These are phyloP conservation scores for Tethya wilhelma DNA, from an alignment of 37 sponge, comb jelly and placozoan genomes.

Conservation along the genomic window DNA sequence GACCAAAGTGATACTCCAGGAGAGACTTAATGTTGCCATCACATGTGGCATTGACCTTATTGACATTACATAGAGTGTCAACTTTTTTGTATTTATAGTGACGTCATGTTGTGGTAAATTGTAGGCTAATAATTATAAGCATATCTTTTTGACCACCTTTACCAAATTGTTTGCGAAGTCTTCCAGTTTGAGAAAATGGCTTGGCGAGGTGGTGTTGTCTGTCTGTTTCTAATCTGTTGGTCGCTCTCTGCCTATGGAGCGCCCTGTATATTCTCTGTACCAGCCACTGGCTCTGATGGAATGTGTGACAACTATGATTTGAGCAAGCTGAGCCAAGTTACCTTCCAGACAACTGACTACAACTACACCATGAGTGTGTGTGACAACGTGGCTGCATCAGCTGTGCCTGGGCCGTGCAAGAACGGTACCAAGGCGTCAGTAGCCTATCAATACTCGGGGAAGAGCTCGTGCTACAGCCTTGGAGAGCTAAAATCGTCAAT, in stretches of 20 bases:
- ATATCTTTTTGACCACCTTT: neutral
- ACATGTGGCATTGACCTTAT: slow-evolving; percentile 72
- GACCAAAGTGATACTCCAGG: slow-evolving; percentile 64
- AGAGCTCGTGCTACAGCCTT: slow-evolving; percentile 10
- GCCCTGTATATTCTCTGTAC: slow-evolving; percentile 36
- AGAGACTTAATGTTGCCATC: slow-evolving; percentile 72
- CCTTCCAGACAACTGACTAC: neutral
- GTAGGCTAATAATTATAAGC: too few species aligned
- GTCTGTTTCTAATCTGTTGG: neutral
- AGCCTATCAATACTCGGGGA: slow-evolving; percentile 35
- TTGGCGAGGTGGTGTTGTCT: neutral
- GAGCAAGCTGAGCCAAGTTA: slow-evolving; percentile 2
- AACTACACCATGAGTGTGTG: slow-evolving; percentile 43
- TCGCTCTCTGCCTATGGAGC: neutral
- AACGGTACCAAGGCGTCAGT: neutral
- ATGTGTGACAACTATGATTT: slow-evolving; percentile 46
- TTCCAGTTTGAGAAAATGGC: neutral
- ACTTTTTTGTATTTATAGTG: too few species aligned
- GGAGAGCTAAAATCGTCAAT: slow-evolving; percentile 32
- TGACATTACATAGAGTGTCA: slow-evolving; percentile 59
- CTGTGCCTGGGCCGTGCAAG: slow-evolving; percentile 31
- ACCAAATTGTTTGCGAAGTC: neutral
- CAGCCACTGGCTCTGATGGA: slow-evolving; percentile 18
- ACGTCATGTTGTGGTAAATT: too few species aligned
- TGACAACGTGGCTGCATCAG: slow-evolving; percentile 14